Conservation (phyloP, 2,113 vertebrate species). For the Prinia subflava region DNA sequence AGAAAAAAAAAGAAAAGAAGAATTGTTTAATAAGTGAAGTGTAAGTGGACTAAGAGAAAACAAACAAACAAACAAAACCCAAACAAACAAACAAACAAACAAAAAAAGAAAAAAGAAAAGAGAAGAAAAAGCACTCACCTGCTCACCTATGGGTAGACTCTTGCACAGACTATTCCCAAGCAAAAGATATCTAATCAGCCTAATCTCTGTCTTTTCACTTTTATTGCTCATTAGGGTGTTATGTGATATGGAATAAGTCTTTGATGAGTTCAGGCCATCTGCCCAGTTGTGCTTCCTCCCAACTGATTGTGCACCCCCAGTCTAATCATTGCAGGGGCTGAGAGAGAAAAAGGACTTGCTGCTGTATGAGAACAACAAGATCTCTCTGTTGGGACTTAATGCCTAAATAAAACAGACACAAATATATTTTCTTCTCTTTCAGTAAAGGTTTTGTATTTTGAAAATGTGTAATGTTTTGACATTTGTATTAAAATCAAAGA, state of each 20-base stretch:
- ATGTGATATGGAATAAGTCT: not conserved
- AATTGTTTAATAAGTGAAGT: not conserved
- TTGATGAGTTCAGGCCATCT: not conserved
- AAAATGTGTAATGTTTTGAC: not conserved
- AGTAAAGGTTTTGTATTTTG: not conserved
- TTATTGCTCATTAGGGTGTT: not conserved
- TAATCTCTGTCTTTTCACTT: not conserved
- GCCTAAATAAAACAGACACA: not conserved
- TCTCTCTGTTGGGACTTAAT: not conserved
- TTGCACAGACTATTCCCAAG: fast-evolving
- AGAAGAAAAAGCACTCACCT: not conserved
- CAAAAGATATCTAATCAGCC: not conserved
- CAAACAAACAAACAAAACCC: not conserved
- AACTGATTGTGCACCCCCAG: fast-evolving
- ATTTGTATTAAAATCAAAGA: not conserved
- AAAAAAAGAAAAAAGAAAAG: not conserved
- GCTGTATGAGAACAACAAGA: not conserved
- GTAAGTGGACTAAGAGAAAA: not conserved
- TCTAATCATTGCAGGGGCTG: not conserved
- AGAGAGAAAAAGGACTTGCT: not conserved
- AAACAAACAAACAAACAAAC: too few species aligned
- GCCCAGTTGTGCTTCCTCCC: not conserved
- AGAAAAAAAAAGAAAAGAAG: not conserved
- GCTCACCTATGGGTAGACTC: not conserved
- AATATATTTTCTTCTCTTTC: not conserved